Conservation (phyloP, 2,888 invertebrate genomes). For the Tuta absoluta region DNA sequence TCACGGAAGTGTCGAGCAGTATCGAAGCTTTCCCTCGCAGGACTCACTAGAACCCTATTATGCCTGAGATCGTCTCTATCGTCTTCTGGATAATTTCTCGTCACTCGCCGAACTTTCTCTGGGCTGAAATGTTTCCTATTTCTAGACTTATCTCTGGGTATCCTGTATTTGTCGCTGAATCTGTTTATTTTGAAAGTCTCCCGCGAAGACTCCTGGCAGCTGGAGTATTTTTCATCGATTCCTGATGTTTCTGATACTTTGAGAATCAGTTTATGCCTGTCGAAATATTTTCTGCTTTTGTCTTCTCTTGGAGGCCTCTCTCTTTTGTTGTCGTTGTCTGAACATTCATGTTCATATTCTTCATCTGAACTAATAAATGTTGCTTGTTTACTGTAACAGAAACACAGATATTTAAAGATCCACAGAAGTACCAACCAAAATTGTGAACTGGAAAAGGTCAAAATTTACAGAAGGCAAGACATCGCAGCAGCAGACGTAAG, state of each 20-base stretch:
- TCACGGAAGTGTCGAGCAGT: constrained; percentile 41
- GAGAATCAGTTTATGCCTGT: constrained; percentile 40
- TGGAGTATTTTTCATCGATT: constrained; percentile 42
- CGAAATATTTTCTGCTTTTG: constrained; percentile 34
- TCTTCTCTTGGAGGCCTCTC: constrained; percentile 37
- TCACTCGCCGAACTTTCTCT: constrained; percentile 42
- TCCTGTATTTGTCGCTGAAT: constrained; percentile 40
- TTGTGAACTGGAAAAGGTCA: no score
- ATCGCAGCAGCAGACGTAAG: no score
- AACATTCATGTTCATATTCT: constrained; percentile 44
- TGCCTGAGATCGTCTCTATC: constrained; percentile 42
- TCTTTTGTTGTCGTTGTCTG: constrained; percentile 31
- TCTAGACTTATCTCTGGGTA: constrained; percentile 45
- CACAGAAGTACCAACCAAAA: no score
- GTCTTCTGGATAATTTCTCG: constrained; percentile 42
- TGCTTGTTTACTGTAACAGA: constrained; percentile 38
- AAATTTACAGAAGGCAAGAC: no score
- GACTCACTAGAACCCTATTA: constrained; percentile 50
- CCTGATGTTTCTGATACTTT: constrained; percentile 44
- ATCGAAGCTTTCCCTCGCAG: constrained; percentile 46
- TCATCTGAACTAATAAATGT: constrained; percentile 60
- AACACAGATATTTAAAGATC: background rate
- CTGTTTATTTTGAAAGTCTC: constrained; percentile 32
- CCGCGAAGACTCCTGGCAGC: constrained; percentile 39
- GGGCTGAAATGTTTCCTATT: constrained; percentile 48